Evolutionary conservation across 2,888 invertebrate genomes (phyloP).

Genomic region (Shargacucullia verbasci): DNA sequence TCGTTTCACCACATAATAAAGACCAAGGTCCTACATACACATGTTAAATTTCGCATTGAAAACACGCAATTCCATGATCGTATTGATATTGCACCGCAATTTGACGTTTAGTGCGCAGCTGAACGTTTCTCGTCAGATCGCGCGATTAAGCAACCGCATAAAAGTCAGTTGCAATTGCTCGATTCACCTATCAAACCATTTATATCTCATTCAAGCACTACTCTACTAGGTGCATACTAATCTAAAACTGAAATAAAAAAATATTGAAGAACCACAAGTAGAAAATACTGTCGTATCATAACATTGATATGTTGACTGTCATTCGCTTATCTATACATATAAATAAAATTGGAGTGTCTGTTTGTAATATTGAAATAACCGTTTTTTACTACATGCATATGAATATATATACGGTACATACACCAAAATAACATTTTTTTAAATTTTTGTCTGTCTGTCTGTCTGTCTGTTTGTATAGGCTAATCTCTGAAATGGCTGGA

Average conservation of each 20-base stretch:
- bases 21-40: slow-evolving; percentile 4
- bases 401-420: too few species aligned
- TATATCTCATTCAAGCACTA: slow-evolving; percentile 25
- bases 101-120: slow-evolving; percentile 7
- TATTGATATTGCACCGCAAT: slow-evolving; percentile 32
- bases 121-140: slow-evolving; percentile 11
- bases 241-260: background rate
- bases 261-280: too few species aligned
- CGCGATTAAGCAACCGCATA: slow-evolving; percentile 29
- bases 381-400: too few species aligned
- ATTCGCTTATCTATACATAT: background rate
- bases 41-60: slow-evolving; percentile 18
- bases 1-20: slow-evolving; percentile 33
- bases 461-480: too few species aligned
- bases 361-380: too few species aligned
- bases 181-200: slow-evolving; percentile 22
- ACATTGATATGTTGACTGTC: slow-evolving; percentile 1
- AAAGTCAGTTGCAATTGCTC: slow-evolving; percentile 31
- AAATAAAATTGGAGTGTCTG: too few species aligned
- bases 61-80: slow-evolving; percentile 15
- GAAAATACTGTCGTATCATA: background rate
- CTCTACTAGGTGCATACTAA: background rate
- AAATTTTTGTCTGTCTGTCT: too few species aligned
- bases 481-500: too few species aligned
- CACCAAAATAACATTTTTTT: too few species aligned